phyloP scores from a whole-genome alignment of 1,140 invertebrate genomes.

The Diprion similis region DNA sequence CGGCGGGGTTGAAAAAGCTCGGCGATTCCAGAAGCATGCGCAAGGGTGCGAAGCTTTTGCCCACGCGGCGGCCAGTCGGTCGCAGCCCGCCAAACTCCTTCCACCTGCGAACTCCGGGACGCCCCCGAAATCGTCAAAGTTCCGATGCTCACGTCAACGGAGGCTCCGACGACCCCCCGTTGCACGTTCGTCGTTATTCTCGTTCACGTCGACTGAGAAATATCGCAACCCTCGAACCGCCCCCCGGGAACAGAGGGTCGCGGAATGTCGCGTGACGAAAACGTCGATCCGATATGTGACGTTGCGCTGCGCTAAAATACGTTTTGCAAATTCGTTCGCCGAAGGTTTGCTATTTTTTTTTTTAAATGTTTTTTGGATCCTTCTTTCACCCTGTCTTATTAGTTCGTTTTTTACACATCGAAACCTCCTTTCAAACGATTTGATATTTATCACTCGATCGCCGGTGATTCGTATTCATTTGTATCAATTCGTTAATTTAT shows the following conservation, averaged over 20 bases:
- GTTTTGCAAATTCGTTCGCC: no score
- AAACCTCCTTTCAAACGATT: no score
- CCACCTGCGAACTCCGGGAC: not conserved
- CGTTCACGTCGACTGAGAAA: not conserved
- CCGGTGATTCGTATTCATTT: no score
- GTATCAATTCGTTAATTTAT: no score
- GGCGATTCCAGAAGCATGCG: not conserved
- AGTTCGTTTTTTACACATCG: no score
- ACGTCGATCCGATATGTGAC: no score
- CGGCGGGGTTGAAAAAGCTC: conserved; percentile 3
- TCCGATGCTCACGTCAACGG: not conserved
- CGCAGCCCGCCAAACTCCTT: conserved; percentile 6
- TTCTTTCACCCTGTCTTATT: no score
- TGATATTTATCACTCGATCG: no score
- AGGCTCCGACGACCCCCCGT: not conserved
- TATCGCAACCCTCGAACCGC: not conserved
- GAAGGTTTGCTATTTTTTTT: no score
- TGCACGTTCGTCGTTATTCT: not conserved
- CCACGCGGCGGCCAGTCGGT: conserved; percentile 5
- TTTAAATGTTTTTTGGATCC: no score
- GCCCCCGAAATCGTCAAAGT: not conserved
- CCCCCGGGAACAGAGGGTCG: not conserved
- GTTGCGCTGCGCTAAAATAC: no score
- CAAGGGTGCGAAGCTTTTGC: not conserved
- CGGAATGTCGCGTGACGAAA: no score